These are phyloP conservation scores for Charaxes varanes DNA, from an alignment of 1,140 invertebrate genomes.

Conservation along the genomic window DNA sequence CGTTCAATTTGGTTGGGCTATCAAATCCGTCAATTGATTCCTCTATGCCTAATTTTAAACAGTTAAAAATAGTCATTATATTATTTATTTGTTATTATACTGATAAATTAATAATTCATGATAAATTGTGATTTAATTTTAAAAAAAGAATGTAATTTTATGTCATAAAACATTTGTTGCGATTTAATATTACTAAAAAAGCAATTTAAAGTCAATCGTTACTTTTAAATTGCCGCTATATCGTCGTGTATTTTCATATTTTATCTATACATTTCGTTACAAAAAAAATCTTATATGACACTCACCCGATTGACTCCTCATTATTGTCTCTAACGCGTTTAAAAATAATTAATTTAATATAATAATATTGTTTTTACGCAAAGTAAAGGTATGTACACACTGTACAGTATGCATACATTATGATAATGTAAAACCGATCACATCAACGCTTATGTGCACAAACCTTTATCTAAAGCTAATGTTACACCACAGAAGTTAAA, in stretches of 20 bases:
- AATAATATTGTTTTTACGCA: conserved; percentile 4
- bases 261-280: too few relatives aligned
- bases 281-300: conserved; percentile 13
- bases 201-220: too few relatives aligned
- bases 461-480: conserved; percentile 21
- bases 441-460: conserved; percentile 24
- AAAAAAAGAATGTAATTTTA: too few relatives aligned
- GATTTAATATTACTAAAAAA: too few relatives aligned
- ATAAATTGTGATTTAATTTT: too few relatives aligned
- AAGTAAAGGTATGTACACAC: conserved; percentile 10
- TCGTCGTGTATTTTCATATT: too few relatives aligned
- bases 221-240: too few relatives aligned
- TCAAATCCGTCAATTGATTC: conserved; percentile 14
- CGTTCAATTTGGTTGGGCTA: conserved; percentile 13
- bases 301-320: conserved; percentile 14
- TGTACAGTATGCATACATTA: conserved; percentile 17
- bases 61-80: too few relatives aligned
- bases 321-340: conserved; percentile 18
- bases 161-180: too few relatives aligned
- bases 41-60: too few relatives aligned
- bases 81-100: too few relatives aligned
- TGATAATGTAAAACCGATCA: conserved; percentile 23
- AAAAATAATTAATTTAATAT: conserved; percentile 5
- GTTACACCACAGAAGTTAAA: conserved; percentile 13
- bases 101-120: too few relatives aligned